Base-by-base conservation (phyloP, 2,888 invertebrate species). In the Nymphalis polychloros region DNA sequence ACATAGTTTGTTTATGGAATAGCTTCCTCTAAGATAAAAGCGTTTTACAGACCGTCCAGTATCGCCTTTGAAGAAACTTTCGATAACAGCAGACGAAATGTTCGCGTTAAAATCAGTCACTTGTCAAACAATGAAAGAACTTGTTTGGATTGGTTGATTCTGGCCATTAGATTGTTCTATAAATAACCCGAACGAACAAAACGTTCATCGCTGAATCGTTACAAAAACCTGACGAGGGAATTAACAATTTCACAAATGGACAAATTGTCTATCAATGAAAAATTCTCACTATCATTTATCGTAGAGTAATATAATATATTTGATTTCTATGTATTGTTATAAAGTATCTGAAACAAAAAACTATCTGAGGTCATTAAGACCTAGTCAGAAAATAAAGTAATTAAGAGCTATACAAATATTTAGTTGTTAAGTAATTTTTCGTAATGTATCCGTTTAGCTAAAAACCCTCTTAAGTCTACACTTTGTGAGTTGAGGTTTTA, bases 21-120 rank as follows among this genome's bases (percentile, higher is more conserved):
- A 59, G 61, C 64, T 68, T 72, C 69, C 69, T 62, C 55, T 59
- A 49, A 71, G 72, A 69, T 72, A 73, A 74, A 75, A 75, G 75
- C 50, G 48, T 48, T 57, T 59, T 48, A 59, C 41, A 41, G 48
- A 49, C 27, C 20, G 19, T 19, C 20, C 41, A 13, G 41, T 41
- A 13, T 16, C 31, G 35, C 13, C 55, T 61, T 67, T 67, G 61
- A 62, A 61, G 66, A n/a, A 41, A 8, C n/a, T 46, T 16, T 55
- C 47, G 60, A 61, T 61, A 61, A 68, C 63, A 41, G 64, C 49
- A 55, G 46, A 60, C 46, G 53, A 8, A 62, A 59, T 57, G 23
- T 20, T 61, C 17, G 48, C 61, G 59, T 61, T 62, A 41, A 60
- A 61, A 69, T 68, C 53, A 64, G 57, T 57, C 57, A 41, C 19